Percentiles rank a stretch among this genome's conserved stretches.
phyloP scores from a whole-genome alignment of 2,797 vertebrate genomes.

The Numenius phaeopus region DNA sequence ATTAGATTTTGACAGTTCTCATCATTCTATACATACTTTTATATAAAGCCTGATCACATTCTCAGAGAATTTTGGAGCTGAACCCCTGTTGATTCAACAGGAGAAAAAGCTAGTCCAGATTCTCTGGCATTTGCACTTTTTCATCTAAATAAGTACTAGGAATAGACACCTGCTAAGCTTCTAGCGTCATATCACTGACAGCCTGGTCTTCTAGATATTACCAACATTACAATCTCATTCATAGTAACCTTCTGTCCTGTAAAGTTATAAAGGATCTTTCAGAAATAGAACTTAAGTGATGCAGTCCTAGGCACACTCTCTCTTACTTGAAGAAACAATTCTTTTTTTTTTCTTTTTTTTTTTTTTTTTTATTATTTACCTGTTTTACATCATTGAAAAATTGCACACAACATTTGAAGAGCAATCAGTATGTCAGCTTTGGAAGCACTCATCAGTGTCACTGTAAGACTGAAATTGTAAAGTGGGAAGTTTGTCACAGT shows the following conservation, averaged over 20 bases:
- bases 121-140: not conserved
- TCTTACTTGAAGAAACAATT: not conserved
- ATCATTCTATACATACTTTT: not conserved
- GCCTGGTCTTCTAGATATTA: not conserved
- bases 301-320: not conserved
- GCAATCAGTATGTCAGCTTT: slow-evolving; percentile 58
- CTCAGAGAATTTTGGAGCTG: not conserved
- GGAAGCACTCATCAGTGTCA: slow-evolving; percentile 54
- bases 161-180: not conserved
- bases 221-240: not conserved
- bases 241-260: not conserved
- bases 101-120: not conserved
- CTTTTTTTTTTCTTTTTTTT: not conserved
- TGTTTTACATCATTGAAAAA: slow-evolving; percentile 56
- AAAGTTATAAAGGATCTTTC: not conserved
- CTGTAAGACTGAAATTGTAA: slow-evolving; percentile 49
- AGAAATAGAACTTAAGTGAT: not conserved
- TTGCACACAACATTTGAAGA: slow-evolving; percentile 56
- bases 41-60: not conserved
- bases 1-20: slow-evolving; percentile 25
- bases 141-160: not conserved
- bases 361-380: slow-evolving; percentile 39
- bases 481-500: slow-evolving; percentile 23
- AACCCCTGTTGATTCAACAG: not conserved
- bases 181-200: not conserved